phyloP scores from a whole-genome alignment of 2,113 vertebrate species.

The Lepidiolamprologus cunningtoni region DNA sequence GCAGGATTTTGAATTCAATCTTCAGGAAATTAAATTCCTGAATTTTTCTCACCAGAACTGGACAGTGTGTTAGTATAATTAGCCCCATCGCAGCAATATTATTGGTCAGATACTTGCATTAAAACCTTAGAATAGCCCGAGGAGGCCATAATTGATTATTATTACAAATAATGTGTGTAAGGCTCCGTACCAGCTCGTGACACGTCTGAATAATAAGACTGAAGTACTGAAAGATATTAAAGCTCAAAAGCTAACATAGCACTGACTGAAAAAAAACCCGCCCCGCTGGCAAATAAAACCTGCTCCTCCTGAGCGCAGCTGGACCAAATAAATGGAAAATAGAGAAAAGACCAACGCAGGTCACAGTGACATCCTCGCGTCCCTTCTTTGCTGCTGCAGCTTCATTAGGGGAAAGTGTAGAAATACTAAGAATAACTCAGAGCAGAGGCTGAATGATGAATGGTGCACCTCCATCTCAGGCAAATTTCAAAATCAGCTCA shows the following conservation, averaged over 20 bases:
- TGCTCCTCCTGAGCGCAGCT: slow-evolving; percentile 9
- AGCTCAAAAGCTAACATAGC: neutral
- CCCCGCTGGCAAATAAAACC: slow-evolving; percentile 19
- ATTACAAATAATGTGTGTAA: neutral
- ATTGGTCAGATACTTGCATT: neutral
- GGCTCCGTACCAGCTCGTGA: neutral
- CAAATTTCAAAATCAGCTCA: neutral
- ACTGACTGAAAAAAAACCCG: slow-evolving; percentile 4
- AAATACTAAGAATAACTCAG: neutral
- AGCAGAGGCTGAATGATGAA: neutral
- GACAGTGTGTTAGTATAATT: neutral
- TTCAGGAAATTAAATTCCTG: neutral
- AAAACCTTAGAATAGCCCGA: neutral
- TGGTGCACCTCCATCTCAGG: neutral
- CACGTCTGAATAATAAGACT: neutral
- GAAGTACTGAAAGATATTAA: neutral
- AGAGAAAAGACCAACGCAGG: neutral
- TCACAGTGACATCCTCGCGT: neutral
- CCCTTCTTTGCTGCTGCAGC: neutral
- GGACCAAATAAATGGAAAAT: slow-evolving; percentile 27
- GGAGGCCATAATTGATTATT: neutral
- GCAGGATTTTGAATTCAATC: too few species aligned
- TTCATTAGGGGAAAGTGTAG: neutral
- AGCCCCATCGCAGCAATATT: neutral
- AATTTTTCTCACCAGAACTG: neutral